These are phyloP conservation scores for Apodemus agrarius DNA, from an alignment of 2,797 vertebrate genomes.

Conservation along the genomic window DNA sequence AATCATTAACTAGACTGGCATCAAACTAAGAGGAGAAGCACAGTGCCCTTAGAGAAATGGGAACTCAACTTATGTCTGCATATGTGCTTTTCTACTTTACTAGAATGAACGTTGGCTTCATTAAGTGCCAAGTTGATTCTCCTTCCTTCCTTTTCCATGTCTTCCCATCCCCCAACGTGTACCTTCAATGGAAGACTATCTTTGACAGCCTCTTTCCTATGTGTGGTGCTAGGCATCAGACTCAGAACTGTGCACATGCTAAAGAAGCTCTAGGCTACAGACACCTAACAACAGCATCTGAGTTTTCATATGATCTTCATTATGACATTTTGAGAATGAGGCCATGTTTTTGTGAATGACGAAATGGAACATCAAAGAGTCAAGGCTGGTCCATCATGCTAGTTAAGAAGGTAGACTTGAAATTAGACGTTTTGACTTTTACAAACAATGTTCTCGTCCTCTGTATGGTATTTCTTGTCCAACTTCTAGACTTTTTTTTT, in stretches of 20 bases:
- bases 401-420: not conserved
- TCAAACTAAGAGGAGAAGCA: not conserved
- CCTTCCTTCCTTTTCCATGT: not conserved
- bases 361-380: not conserved
- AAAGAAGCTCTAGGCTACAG: not conserved
- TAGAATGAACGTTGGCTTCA: not conserved
- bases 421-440: not conserved
- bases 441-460: conserved; percentile 1
- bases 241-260: not conserved
- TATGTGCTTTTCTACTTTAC: conserved; percentile 32
- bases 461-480: not conserved
- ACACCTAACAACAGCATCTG: not conserved
- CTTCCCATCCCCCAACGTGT: not conserved
- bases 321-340: not conserved
- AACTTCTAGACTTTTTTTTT: not conserved
- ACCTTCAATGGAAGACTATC: not conserved
- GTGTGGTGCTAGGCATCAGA: not conserved
- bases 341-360: not conserved
- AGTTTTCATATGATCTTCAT: not conserved
- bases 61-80: not conserved
- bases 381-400: not conserved
- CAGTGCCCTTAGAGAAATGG: not conserved
- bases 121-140: not conserved
- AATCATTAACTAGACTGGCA: conserved; percentile 26
- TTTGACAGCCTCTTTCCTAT: not conserved